phyloP scores from a whole-genome alignment of 2,888 invertebrate species.

The Gerris lacustris region DNA sequence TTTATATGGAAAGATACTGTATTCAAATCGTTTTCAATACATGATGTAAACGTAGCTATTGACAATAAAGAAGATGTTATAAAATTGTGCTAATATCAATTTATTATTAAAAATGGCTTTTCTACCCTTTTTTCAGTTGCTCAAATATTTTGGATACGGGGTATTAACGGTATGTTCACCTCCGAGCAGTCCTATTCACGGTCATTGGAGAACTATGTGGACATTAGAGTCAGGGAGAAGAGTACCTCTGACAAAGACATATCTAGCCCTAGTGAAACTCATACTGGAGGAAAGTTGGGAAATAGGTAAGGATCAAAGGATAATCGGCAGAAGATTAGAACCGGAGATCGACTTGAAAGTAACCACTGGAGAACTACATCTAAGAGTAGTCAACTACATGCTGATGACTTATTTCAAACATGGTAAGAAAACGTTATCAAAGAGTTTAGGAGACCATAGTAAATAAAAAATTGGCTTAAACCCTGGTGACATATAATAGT shows the following conservation, averaged over 20 bases:
- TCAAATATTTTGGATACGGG: not conserved
- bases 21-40: too few species aligned
- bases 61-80: too few species aligned
- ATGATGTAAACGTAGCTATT: too few species aligned
- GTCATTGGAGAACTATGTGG: not conserved
- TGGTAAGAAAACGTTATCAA: not conserved
- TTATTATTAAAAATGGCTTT: too few species aligned
- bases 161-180: not conserved
- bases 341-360: not conserved
- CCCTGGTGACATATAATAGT: too few species aligned
- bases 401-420: conserved; percentile 2
- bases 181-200: not conserved
- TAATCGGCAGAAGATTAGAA: not conserved
- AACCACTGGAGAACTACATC: not conserved
- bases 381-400: not conserved
- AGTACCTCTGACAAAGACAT: not conserved
- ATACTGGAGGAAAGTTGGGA: not conserved
- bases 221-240: not conserved
- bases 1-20: too few species aligned
- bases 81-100: too few species aligned
- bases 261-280: not conserved
- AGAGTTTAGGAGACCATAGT: not conserved
- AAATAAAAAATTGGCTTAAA: not conserved
- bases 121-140: not conserved
- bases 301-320: not conserved